Evolutionary conservation across 2,113 vertebrate genomes (phyloP), one percentile per base, ranked within the genome.

Genomic region (Promerops cafer): DNA sequence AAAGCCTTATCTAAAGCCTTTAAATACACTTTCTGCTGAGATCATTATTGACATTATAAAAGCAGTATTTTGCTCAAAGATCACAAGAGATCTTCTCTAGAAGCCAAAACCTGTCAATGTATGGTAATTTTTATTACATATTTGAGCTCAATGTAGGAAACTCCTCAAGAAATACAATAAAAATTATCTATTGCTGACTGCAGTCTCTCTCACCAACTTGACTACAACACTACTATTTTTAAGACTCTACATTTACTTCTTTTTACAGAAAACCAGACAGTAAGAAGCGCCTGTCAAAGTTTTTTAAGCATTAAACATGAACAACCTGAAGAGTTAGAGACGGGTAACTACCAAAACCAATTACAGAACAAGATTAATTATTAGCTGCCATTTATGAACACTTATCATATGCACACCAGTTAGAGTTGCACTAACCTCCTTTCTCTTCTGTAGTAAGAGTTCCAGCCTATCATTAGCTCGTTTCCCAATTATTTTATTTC

Each of bases 401-500:
- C 20, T 74, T 33, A 27, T 79, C 8, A 44, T 15, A 50, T 7
- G 33, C 47, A 83, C 14, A 87, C 9, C 31, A 52, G 60, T 59
- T 20, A n/a, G 18, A 85, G 83, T 21, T 66, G 64, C 50, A 91
- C 97, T 97, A 97, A 99, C 99, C 99, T 99, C 99, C 98, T 99
- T 99, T 85, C 99, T 98, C 94, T 99, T 99, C 97, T 99, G 99
- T 82, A 99, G 97, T 54, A 99, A 96, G 28, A 99, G 98, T 93
- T 99, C 99, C 96, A 99, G 98, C 39, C 99, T 98, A 91, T 99
- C 99, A 61, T 99, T 99, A 53, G 99, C 99, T 96, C 99, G 97
- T 97, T 99, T 99, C 88, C 99, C 99, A 83, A 99, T 98, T 50
- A 99, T 99, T 98, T 99, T 99, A 97, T 99, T 99, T 90, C 99